Base-by-base conservation (phyloP, 1,140 invertebrate genomes). In the Lordiphosa clarofinis region DNA sequence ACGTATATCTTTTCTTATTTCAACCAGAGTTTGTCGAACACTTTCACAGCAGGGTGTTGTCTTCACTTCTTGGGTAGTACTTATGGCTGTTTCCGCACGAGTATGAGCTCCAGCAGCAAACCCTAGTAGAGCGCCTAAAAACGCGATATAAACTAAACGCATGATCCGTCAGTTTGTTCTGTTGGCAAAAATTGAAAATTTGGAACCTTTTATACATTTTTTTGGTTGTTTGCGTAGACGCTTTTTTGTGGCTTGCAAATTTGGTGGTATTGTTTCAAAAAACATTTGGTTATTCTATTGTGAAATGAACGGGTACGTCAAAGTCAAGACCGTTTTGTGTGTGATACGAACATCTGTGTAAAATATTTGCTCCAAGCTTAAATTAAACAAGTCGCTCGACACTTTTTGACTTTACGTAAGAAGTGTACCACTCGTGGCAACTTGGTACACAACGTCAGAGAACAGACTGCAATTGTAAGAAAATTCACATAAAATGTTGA, bases 1-100 rank as follows among this genome's bases (percentile, higher is more conserved):
- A 1, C 75, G 75, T 13, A 81, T 81, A 64, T 81, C 75, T 47
- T 81, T 81, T 37, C 75, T 67, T 44, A 81, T 81, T 12, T 81
- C 75, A 38, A 81, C 35, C 12, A 81, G 59, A 33, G 76, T 82
- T 82, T 81, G 76, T 19, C 76, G 37, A 43, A 81, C 75, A 82
- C 78, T 68, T 75, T 81, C 78, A 75, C 75, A 81, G 60, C 75
- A 81, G 31, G 75, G 36, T 33, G 54, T 37, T 1, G 56, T 11
- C n/a, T 63, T 62, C 28, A 47, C 21, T 33, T 60, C 53, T 15
- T 61, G 38, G 9, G 52, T 48, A 55, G 50, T 47, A 28, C 72
- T 56, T n/a, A 47, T 67, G 9, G 75, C 63, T 12, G 49, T 46
- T 24, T 2, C 43, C 11, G 28, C 42, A 35, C 57, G 33, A 19